Evolutionary conservation across 2,113 vertebrate species (phyloP).

Genomic region (Oxyura jamaicensis): DNA sequence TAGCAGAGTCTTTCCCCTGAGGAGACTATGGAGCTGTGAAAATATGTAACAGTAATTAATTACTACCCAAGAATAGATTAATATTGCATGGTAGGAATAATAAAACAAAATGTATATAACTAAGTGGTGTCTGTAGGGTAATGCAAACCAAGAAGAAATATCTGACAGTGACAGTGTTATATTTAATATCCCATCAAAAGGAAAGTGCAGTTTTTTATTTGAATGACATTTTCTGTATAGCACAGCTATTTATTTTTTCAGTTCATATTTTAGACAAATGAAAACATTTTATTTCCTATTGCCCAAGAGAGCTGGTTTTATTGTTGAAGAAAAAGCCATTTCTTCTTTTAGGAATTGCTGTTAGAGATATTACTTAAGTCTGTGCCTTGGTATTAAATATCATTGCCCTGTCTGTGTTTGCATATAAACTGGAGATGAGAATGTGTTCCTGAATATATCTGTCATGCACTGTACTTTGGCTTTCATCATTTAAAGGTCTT

Average conservation of each 20-base stretch:
- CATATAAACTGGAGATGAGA: neutral
- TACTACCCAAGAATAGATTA: conserved; percentile 50
- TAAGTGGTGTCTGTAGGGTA: neutral
- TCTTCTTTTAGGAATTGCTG: neutral
- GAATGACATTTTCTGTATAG: neutral
- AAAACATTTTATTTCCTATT: conserved; percentile 31
- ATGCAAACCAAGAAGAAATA: neutral
- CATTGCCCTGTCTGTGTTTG: neutral
- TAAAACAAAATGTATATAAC: neutral
- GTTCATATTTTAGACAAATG: conserved; percentile 23
- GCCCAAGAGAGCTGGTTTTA: neutral
- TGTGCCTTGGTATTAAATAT: neutral
- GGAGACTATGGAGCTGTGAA: conserved; percentile 48
- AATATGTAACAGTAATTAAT: conserved; percentile 72
- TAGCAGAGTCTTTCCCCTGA: conserved; percentile 32
- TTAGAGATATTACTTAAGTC: neutral
- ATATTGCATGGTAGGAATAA: conserved; percentile 31
- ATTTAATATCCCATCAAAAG: conserved; percentile 4
- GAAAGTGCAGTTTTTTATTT: neutral
- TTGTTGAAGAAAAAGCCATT: neutral
- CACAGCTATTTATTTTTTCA: conserved; percentile 4
- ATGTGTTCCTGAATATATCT: neutral
- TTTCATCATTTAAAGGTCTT: neutral
- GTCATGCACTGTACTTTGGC: neutral
- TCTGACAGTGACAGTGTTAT: neutral